phyloP scores from a whole-genome alignment of 2,888 invertebrate genomes.

The Proisotoma minuta region DNA sequence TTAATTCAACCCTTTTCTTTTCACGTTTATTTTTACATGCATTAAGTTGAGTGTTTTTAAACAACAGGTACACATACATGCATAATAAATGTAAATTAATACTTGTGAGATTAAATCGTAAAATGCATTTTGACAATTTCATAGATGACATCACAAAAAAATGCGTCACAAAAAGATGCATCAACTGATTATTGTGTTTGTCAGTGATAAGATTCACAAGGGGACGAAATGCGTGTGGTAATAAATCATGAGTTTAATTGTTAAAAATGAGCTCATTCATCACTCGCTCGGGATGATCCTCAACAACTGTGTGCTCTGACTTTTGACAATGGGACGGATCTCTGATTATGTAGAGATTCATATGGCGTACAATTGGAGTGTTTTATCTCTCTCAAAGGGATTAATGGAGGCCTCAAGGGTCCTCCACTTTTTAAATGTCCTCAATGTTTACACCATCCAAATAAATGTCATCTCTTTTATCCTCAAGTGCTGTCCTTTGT shows the following conservation, averaged over 20 bases:
- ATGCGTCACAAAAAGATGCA: no score
- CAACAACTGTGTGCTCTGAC: not conserved
- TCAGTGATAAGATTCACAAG: no score
- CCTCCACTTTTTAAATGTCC: slow-evolving; percentile 42
- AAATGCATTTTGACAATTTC: no score
- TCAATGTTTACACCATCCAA: slow-evolving; percentile 40
- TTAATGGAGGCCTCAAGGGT: slow-evolving; percentile 27
- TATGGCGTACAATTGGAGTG: not conserved
- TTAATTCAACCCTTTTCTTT: slow-evolving; percentile 5
- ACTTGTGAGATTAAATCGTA: no score
- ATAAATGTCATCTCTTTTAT: slow-evolving; percentile 6
- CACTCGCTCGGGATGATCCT: not conserved
- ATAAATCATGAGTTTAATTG: slow-evolving; percentile 5
- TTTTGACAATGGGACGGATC: slow-evolving; percentile 3
- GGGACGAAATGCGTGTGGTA: not conserved
- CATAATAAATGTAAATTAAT: no score
- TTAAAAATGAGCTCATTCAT: slow-evolving; percentile 2
- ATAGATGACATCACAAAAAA: no score
- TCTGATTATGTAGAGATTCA: slow-evolving; percentile 1
- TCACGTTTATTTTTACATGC: no score
- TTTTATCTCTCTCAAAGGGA: slow-evolving; percentile 17
- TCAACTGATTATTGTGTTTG: no score
- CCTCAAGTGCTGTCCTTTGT: not conserved
- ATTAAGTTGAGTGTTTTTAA: no score
- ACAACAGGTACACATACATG: no score